Percentiles rank a stretch among this genome's conserved stretches.
Evolutionary conservation across 2,888 invertebrate species (phyloP).

Genomic region (Slavum lentiscoides): DNA sequence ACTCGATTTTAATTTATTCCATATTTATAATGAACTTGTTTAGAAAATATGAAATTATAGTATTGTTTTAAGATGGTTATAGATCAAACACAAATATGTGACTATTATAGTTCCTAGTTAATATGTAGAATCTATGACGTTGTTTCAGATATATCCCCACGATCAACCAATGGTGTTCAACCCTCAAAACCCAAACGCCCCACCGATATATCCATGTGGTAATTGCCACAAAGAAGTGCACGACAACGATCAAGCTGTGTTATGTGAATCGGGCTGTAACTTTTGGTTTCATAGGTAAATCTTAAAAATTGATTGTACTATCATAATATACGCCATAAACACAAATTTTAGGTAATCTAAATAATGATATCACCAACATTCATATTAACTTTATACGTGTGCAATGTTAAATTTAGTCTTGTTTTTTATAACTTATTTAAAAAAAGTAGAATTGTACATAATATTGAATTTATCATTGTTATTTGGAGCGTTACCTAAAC

Average conservation of each 20-base stretch:
- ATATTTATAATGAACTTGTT: not conserved
- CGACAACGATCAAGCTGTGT: slow-evolving; percentile 96
- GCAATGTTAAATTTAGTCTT: no score
- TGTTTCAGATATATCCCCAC: slow-evolving; percentile 75
- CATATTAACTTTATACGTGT: no score
- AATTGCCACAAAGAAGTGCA: slow-evolving; percentile 97
- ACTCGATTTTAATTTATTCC: not conserved
- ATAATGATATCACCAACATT: no score
- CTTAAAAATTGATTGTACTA: not conserved
- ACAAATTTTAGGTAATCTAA: no score
- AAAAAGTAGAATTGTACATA: no score
- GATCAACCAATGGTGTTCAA: slow-evolving; percentile 98
- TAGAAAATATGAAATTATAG: not conserved
- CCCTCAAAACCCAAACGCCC: slow-evolving; percentile 96
- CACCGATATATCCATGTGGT: slow-evolving; percentile 96
- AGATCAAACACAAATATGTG: no score
- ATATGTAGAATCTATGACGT: not conserved
- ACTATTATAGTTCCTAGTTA: no score
- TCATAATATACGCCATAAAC: not conserved
- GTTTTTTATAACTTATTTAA: no score
- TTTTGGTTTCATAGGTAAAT: slow-evolving; percentile 94
- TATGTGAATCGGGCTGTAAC: slow-evolving; percentile 97
- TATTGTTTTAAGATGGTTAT: no score
- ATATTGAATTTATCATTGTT: no score
- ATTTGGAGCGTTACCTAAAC: no score